Base-by-base conservation (phyloP, 2,888 invertebrate species). In the Doris montereyensis region DNA sequence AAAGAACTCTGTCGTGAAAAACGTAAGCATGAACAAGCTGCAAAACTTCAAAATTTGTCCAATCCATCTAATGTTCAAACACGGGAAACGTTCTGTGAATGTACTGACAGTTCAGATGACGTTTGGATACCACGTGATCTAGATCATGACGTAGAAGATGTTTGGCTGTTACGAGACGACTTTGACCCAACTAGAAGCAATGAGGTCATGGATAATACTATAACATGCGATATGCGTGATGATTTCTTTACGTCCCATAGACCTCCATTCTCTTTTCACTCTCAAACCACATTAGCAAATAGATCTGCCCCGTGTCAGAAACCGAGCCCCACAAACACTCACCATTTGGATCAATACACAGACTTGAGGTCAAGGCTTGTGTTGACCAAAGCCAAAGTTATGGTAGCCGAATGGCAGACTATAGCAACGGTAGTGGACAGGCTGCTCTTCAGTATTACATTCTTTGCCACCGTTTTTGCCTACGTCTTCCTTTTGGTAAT, bases 321-420 rank as follows among this genome's bases (percentile, higher is more conserved):
- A 41, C 17, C 52, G 5, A 5, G 5, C 52, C 17, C 52, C 52
- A 5, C 5, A 41, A 5, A 41, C 5, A 10, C 52, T 17, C n/a
- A n/a, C n/a, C n/a, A n/a, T n/a, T 5, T 41, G 52, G 52, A 41
- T 5, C 5, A 41, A 41, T 41, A 10, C 52, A 41, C 17, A 17
- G 52, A 41, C 17, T 5, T 10, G 52, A 5, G 52, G 17, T 10
- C 52, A 10, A 5, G 52, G 17, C 5, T 41, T 17, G 17, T 41
- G 8, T 41, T 41, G 52, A 17, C 52, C 52, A 41, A 41, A 41
- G 76, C 79, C 8, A 70, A 30, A 41, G 13, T 76, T 3, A 79
- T 90, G 62, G 85, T 90, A 26, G 89, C 88, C 0, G 90, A 90
- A 75, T 90, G 90, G 90, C 90, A 90, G 78, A 85, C 87, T 17